A percentile compares a stretch with the other conserved stretches of the same genome.
Conservation (phyloP, 2,888 invertebrate species). For the Bombyx huttoni region DNA sequence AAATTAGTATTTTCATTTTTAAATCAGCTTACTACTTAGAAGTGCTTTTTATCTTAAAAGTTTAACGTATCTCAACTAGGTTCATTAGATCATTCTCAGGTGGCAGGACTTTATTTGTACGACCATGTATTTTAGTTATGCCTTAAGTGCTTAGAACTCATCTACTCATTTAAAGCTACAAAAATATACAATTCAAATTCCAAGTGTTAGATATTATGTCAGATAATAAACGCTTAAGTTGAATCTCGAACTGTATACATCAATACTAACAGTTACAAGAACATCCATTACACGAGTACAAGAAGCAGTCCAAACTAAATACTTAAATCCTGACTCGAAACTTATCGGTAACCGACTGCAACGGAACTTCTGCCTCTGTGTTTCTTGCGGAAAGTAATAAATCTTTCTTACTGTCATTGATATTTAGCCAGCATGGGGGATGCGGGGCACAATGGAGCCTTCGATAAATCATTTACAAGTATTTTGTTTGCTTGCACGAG, state of each 20-base stretch:
- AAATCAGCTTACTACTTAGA: too few relatives aligned
- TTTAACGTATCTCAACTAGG: too few relatives aligned
- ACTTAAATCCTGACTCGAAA: conserved; percentile 38
- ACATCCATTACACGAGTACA: neutral
- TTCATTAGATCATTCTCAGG: too few relatives aligned
- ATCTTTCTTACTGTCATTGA: conserved; percentile 66
- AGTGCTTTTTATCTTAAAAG: too few relatives aligned
- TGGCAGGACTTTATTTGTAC: too few relatives aligned
- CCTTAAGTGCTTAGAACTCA: too few relatives aligned
- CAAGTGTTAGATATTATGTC: too few relatives aligned
- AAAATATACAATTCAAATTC: too few relatives aligned
- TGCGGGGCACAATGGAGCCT: conserved; percentile 31
- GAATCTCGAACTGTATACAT: neutral
- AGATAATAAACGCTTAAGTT: neutral
- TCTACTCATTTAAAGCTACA: too few relatives aligned
- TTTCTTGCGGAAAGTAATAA: conserved; percentile 58
- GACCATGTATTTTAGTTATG: too few relatives aligned
- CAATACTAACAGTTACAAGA: neutral
- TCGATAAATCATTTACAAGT: conserved; percentile 56
- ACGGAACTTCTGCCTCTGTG: conserved; percentile 36
- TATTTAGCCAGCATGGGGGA: conserved; percentile 56
- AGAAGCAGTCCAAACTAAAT: conserved; percentile 7
- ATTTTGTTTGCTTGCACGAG: conserved; percentile 38
- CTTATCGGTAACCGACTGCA: conserved; percentile 56
- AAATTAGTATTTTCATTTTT: too few relatives aligned